Evolutionary conservation across 2,888 invertebrate genomes (phyloP).

Genomic region (Agelastica alni): DNA sequence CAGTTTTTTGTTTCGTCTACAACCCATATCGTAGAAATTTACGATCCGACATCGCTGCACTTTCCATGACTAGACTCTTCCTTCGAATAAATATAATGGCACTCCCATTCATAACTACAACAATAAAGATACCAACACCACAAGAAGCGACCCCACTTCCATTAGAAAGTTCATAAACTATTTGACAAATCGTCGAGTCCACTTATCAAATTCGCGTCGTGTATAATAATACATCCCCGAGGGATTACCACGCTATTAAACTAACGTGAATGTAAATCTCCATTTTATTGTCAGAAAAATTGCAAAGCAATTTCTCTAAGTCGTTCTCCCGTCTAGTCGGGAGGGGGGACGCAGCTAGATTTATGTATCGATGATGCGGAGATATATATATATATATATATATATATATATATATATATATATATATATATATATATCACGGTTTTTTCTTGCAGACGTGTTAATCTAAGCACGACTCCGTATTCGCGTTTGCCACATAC

Average conservation of each 20-base stretch:
- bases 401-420: too few relatives aligned
- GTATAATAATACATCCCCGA: slow-evolving; percentile 3
- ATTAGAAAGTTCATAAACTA: neutral
- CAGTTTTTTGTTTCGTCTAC: neutral
- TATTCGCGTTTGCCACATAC: too few relatives aligned
- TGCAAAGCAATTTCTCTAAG: slow-evolving; percentile 11
- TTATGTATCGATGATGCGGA: neutral
- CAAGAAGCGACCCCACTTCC: neutral
- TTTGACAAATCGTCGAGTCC: slow-evolving; percentile 1
- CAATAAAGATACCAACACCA: slow-evolving; percentile 2
- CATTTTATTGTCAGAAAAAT: slow-evolving; percentile 8
- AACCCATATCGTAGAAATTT: neutral
- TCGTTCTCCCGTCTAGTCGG: neutral
- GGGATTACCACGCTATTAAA: slow-evolving; percentile 3
- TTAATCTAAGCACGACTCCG: too few relatives aligned
- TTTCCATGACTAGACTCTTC: neutral
- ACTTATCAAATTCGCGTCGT: neutral
- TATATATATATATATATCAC: too few relatives aligned
- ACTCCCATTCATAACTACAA: neutral
- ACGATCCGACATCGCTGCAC: neutral
- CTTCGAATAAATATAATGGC: slow-evolving; percentile 13
- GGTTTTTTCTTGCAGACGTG: too few relatives aligned
- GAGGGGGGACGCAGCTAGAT: neutral
- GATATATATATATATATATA: too few relatives aligned
- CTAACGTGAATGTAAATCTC: slow-evolving; percentile 1